A percentile compares a stretch with the other conserved stretches of the same genome.
These are phyloP conservation scores for Taurulus bubalis DNA, from an alignment of 2,113 vertebrate genomes.

Conservation along the genomic window DNA sequence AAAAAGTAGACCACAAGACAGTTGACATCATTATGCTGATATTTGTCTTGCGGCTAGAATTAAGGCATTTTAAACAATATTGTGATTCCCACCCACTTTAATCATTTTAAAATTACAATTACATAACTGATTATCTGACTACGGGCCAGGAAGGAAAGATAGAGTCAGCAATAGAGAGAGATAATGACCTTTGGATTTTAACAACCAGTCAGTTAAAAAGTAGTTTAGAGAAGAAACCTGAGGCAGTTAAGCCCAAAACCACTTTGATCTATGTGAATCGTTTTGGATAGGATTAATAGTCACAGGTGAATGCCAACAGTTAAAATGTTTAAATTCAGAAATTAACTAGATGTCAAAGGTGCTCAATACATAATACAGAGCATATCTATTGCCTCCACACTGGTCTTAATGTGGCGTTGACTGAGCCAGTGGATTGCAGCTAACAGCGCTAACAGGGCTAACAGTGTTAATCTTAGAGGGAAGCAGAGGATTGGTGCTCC, in stretches of 20 bases:
- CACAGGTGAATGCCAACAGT: not conserved
- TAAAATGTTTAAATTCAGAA: not conserved
- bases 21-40: not conserved
- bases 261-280: conserved; percentile 31
- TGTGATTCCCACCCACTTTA: not conserved
- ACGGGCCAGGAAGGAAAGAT: not conserved
- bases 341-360: not conserved
- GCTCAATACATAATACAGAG: not conserved
- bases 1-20: conserved; percentile 9
- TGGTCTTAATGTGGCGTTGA: not conserved
- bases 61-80: no score
- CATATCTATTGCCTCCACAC: not conserved
- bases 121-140: not conserved
- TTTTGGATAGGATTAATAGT: not conserved
- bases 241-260: conserved; percentile 8
- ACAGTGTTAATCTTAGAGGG: not conserved
- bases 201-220: not conserved
- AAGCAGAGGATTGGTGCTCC: not conserved
- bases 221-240: not conserved
- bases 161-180: not conserved
- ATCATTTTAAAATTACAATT: not conserved
- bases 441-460: not conserved
- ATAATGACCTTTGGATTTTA: not conserved
- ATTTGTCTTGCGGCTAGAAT: not conserved
- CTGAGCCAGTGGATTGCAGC: not conserved